These are phyloP conservation scores for Chaenodraco wilsoni DNA, from an alignment of 2,797 vertebrate genomes.

Conservation along the genomic window DNA sequence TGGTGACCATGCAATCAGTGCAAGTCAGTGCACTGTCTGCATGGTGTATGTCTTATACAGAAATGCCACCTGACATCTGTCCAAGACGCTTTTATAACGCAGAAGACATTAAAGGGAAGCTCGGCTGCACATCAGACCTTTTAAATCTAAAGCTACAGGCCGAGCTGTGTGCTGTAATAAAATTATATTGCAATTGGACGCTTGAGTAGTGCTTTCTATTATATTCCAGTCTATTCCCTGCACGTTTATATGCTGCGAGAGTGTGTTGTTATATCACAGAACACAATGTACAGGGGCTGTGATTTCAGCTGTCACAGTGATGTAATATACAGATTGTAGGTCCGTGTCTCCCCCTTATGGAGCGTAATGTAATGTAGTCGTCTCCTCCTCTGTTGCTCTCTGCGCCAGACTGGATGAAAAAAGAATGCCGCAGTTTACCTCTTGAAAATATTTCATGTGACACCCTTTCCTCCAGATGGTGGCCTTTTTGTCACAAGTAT, in stretches of 20 bases:
- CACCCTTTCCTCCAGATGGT: constrained; percentile 44
- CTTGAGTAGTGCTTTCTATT: constrained; percentile 34
- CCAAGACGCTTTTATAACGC: constrained; percentile 19
- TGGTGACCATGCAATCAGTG: constrained; percentile 54
- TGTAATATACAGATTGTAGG: constrained; percentile 50
- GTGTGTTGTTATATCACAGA: constrained; percentile 27
- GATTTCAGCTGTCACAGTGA: constrained; percentile 51
- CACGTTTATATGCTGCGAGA: constrained; percentile 14
- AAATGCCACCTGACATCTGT: constrained; percentile 55
- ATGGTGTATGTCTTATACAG: constrained; percentile 1
- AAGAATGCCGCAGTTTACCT: constrained; percentile 30
- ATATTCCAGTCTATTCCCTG: constrained; percentile 28
- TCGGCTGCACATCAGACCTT: constrained; percentile 36
- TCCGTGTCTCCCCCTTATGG: constrained; percentile 66
- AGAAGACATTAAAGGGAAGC: constrained; percentile 25
- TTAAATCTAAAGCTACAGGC: constrained; percentile 40
- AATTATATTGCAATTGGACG: constrained; percentile 53
- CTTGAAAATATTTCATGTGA: constrained; percentile 37
- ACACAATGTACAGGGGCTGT: constrained; percentile 54
- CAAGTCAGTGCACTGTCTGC: constrained; percentile 18
- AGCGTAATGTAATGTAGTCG: constrained; percentile 27
- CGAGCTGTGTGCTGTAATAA: constrained; percentile 39
- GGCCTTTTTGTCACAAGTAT: constrained; percentile 40
- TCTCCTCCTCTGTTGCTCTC: constrained; percentile 42
- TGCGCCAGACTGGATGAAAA: constrained; percentile 27